Base-by-base conservation (phyloP, 2,797 vertebrate species). In the Parauchenoglanis punctatus region DNA sequence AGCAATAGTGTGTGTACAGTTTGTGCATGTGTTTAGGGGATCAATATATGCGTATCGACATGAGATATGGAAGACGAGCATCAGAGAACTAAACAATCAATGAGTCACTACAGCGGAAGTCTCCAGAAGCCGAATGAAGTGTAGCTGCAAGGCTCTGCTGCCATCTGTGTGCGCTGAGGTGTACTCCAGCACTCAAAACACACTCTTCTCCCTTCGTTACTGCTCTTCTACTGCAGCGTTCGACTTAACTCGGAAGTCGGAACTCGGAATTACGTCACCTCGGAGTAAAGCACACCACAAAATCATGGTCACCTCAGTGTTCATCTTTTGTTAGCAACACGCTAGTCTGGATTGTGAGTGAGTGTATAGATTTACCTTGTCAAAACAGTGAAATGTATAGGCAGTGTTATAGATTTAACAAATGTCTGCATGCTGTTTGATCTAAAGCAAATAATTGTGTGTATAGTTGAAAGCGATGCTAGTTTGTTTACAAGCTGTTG, bases 101-200 rank as follows among this genome's bases (percentile, higher is more conserved):
- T 56, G 49, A 61, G 54, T 59, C 56, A 59, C 77, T 61, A n/a
- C 31, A 81, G 58, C 56, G 44, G 78, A 81, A 81, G 56, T 12
- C 61, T 81, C 78, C 56, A 81, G 78, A 81, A 61, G 56, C n/a
- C 17, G n/a, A 78, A 54, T 17, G 75, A 52, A 56, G 28, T 13
- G 17, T 28, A 1, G 49, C 12, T 31, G n/a, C 17, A 78, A 12
- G 7, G 49, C 49, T 54, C 75, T 77, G 75, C 75, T 78, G 75
- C 75, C 75, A 78, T 78, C 75, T 78, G 75, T 56, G 52, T 78
- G 75, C 20, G 52, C 75, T 31, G n/a, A 31, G 49, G 75, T 78
- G n/a, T 35, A 78, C 75, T 78, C n/a, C 52, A 56, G 17, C 75
- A 56, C 75, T 78, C 52, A 4, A 0, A 20, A 78, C 54, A 59